Evolutionary conservation across 2,113 vertebrate genomes (phyloP).

Genomic region (Myotis yumanensis): DNA sequence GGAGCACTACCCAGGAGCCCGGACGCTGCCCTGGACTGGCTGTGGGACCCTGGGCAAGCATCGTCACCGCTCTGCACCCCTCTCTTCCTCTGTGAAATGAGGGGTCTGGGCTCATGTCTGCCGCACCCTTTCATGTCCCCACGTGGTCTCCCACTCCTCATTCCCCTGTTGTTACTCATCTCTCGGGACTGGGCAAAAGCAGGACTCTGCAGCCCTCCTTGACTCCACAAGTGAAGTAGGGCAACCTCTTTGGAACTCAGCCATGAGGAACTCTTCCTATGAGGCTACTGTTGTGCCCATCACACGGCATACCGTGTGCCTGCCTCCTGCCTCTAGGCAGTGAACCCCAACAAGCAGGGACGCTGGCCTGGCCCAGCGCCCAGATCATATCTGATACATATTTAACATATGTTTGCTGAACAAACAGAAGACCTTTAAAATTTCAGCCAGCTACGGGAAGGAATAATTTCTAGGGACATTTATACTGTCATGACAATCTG

Average conservation of each 20-base stretch:
- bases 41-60: background rate
- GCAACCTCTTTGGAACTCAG: background rate
- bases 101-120: background rate
- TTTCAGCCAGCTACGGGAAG: background rate
- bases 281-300: too few relatives aligned
- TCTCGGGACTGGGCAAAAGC: background rate
- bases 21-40: background rate
- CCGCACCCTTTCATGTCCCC: background rate
- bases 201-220: background rate
- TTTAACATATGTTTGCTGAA: background rate
- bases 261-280: background rate
- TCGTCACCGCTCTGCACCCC: background rate
- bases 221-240: fast-evolving
- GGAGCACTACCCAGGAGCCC: background rate
- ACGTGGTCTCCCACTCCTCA: background rate
- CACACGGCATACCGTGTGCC: fast-evolving
- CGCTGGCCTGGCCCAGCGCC: background rate
- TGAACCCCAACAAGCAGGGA: background rate
- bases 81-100: background rate
- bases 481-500: background rate
- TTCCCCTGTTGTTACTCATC: background rate
- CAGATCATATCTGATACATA: background rate
- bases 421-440: background rate
- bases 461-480: background rate
- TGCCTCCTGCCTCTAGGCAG: background rate